A percentile compares a stretch with the other conserved stretches of the same genome.
These are phyloP conservation scores for Deilephila elpenor DNA, from an alignment of 2,888 invertebrate species.

Conservation along the genomic window DNA sequence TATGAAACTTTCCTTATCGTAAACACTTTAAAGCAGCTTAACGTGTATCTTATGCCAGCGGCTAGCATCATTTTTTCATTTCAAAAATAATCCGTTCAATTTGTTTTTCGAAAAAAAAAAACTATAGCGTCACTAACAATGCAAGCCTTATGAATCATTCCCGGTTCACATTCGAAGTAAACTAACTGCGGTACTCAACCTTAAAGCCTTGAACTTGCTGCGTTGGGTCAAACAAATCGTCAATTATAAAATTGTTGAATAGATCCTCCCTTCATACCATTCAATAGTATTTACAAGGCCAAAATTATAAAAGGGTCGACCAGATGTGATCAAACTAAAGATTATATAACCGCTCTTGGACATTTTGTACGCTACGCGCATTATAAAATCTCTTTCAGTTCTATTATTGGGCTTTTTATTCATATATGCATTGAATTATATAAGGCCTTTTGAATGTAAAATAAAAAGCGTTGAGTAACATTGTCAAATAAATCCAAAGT, in stretches of 20 bases:
- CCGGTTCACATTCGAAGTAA: not conserved
- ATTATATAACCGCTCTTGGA: slow-evolving; percentile 30
- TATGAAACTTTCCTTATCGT: no score
- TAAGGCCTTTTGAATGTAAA: not conserved
- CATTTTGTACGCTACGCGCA: slow-evolving; percentile 17
- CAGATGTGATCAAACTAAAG: slow-evolving; percentile 45
- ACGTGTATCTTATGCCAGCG: no score
- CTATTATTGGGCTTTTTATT: not conserved
- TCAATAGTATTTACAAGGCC: slow-evolving; percentile 71
- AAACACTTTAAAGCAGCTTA: no score
- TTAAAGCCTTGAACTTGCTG: slow-evolving; percentile 78
- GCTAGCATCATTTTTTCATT: no score
- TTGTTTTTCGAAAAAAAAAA: no score
- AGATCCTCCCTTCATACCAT: slow-evolving; percentile 68
- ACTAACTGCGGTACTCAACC: slow-evolving; percentile 50
- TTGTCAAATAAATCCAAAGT: no score
- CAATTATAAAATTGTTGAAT: slow-evolving; percentile 68
- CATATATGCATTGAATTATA: not conserved
- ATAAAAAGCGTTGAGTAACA: not conserved
- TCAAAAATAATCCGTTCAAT: no score
- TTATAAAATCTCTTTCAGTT: slow-evolving; percentile 27
- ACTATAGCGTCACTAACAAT: no score
- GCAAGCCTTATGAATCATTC: no score
- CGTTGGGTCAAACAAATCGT: slow-evolving; percentile 61
- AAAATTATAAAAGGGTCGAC: slow-evolving; percentile 61